A percentile compares a stretch with the other conserved stretches of the same genome.
phyloP scores from a whole-genome alignment of 2,797 vertebrate genomes.

The Australoheros facetus region DNA sequence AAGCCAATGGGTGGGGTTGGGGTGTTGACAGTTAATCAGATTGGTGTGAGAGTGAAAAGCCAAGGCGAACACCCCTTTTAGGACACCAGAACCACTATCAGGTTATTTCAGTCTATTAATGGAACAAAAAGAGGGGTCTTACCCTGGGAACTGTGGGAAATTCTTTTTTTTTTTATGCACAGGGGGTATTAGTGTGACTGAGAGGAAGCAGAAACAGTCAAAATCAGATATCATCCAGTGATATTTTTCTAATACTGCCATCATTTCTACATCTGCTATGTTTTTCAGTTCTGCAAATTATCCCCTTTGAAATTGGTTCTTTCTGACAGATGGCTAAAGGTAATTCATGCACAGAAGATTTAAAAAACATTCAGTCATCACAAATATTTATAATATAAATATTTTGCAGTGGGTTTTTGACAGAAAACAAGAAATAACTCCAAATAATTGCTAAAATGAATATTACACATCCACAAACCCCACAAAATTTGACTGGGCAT shows the following conservation, averaged over 20 bases:
- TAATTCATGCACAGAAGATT: not conserved
- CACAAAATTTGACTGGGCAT: not conserved
- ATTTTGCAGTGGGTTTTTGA: not conserved
- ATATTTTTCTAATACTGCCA: slow-evolving; percentile 6
- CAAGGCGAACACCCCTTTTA: slow-evolving; percentile 48
- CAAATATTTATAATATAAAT: not conserved
- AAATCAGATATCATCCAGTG: slow-evolving; percentile 9
- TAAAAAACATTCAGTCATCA: not conserved
- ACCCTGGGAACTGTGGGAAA: slow-evolving; percentile 62
- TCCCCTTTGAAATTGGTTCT: not conserved
- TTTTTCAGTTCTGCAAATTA: not conserved
- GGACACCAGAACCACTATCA: slow-evolving; percentile 23
- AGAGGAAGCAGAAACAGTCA: slow-evolving; percentile 53
- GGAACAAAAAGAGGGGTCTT: slow-evolving; percentile 22
- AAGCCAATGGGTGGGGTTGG: not conserved
- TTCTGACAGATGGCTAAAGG: not conserved
- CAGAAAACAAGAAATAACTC: not conserved
- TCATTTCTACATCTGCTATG: not conserved
- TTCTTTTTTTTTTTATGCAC: slow-evolving; percentile 54
- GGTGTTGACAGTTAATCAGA: slow-evolving; percentile 73
- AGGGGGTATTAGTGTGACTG: slow-evolving; percentile 47
- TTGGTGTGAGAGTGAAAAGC: slow-evolving; percentile 51
- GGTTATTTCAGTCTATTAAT: slow-evolving; percentile 57
- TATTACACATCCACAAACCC: not conserved
- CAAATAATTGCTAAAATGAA: not conserved